phyloP scores from a whole-genome alignment of 2,113 vertebrate species.

The Dermatemys mawii region DNA sequence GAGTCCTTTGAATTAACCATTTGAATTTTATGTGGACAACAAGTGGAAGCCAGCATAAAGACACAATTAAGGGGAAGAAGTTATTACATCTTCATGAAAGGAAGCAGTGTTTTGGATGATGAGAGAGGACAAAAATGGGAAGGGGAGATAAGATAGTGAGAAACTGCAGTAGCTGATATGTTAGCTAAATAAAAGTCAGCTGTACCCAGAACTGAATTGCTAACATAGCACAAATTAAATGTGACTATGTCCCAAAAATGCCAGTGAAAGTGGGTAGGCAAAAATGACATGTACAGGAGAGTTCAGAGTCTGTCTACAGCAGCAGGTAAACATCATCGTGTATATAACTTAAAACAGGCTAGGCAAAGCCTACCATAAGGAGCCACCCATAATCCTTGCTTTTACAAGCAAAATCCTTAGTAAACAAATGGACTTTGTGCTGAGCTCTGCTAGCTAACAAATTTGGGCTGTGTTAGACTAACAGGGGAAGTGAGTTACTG shows the following conservation, averaged over 20 bases:
- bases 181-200: not conserved
- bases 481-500: not conserved
- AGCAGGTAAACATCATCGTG: not conserved
- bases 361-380: not conserved
- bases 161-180: not conserved
- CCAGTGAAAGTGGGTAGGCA: not conserved
- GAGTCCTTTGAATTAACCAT: constrained; percentile 45
- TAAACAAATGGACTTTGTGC: not conserved
- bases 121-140: not conserved
- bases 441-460: not conserved
- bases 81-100: not conserved
- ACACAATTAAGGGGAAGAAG: not conserved
- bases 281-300: not conserved
- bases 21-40: constrained; percentile 45
- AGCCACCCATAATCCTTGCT: not conserved
- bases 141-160: not conserved
- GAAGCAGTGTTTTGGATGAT: not conserved
- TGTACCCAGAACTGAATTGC: not conserved
- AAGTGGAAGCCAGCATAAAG: not conserved
- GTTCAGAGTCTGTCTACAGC: not conserved
- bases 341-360: too few relatives aligned
- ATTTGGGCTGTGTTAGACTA: rapidly evolving
- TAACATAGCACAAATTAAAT: not conserved
- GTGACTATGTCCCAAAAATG: not conserved
- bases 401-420: not conserved